Evolutionary conservation across 2,888 invertebrate genomes (phyloP), one percentile per base, ranked within the genome.

Genomic region (Petrolisthes cinctipes): DNA sequence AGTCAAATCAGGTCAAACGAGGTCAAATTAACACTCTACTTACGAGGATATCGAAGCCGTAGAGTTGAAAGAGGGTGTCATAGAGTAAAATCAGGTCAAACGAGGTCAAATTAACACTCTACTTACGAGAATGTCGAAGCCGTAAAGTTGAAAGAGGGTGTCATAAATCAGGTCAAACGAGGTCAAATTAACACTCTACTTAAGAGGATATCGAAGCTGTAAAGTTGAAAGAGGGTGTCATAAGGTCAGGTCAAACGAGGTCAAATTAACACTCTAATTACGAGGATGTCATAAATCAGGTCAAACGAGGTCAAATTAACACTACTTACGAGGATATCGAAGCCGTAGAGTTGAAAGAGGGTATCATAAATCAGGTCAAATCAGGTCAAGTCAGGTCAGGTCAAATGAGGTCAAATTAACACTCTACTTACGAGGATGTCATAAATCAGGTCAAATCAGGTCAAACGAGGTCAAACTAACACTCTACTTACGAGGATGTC

Each of bases 31-130:
- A 17, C n/a, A n/a, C 11, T 23, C 4, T 6, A 73, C 88, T 37
- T 54, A 98, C 95, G 79, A 98, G 93, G 76, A 98, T 95, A 92
- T 98, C 98, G 92, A 98, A 98, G 1, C 98, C 98, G 92, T 97
- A 97, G 92, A 97, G 95, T 92, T 97, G 97, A 92, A 97, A 97
- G 93, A 37, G 37, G 37, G 2, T 37, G 37, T 37, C 66, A 61
- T 17, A 9, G 4, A 61, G 66, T 17, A 1, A 9, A 4, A 4
- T 2, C 17, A 61, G 17, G 66, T 61, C 9, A 17, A 61, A 14
- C 9, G 1, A 61, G 17, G 23, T 20, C 78, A 78, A 78, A 54
- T 51, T 20, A 80, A 17, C n/a, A n/a, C 11, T 23, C 4, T 6
- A 73, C 88, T 37, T 54, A 98, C 95, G 79, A 98, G 93, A 78